Evolutionary conservation across 1,140 invertebrate genomes (phyloP).

Genomic region (Medauroidea extradentata): DNA sequence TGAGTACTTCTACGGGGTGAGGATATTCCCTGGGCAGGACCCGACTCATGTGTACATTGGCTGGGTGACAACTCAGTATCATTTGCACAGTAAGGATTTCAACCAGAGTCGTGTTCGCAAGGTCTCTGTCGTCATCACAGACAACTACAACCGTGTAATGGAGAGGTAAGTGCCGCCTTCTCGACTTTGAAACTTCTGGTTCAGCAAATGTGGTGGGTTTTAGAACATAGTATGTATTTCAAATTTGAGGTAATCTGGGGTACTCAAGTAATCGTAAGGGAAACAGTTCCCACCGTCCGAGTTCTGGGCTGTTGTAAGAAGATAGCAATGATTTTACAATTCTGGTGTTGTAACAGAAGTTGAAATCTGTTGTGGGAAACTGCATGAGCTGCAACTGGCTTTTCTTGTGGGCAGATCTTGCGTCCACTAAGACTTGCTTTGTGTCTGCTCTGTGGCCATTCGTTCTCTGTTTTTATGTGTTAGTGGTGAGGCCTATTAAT

Average conservation of each 20-base stretch:
- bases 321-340: no score
- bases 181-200: not conserved
- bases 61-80: conserved; percentile 99
- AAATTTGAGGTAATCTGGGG: not conserved
- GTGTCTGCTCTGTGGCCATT: no score
- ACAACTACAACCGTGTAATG: conserved; percentile 67
- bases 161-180: conserved; percentile 54
- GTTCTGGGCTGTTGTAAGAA: no score
- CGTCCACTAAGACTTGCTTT: no score
- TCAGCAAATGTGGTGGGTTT: not conserved
- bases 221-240: not conserved
- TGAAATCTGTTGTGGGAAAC: no score
- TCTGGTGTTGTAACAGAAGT: no score
- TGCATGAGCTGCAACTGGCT: no score
- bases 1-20: conserved; percentile 93
- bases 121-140: conserved; percentile 77
- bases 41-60: conserved; percentile 95
- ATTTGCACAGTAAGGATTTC: conserved; percentile 83
- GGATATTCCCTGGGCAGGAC: conserved; percentile 96
- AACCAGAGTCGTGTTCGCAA: conserved; percentile 83
- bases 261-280: no score
- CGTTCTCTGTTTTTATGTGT: no score
- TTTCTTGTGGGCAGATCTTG: no score
- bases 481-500: no score
- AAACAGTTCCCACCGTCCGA: no score